Percentiles rank a stretch among this genome's conserved stretches.
These are phyloP conservation scores for Drosophila suboccidentalis DNA, from an alignment of 2,888 invertebrate genomes.

Conservation along the genomic window DNA sequence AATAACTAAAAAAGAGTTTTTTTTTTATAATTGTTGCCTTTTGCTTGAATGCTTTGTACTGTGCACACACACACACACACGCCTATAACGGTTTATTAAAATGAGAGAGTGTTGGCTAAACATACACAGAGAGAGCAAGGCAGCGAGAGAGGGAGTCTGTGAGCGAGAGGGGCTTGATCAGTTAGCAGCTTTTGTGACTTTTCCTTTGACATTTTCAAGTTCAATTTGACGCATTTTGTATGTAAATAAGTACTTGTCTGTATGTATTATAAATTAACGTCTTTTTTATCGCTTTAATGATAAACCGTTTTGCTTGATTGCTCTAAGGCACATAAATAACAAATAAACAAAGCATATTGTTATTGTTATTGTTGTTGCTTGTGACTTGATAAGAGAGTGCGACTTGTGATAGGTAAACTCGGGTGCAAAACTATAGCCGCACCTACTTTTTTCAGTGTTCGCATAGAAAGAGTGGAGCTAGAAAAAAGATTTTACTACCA, in stretches of 20 bases:
- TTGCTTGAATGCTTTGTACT: constrained; percentile 51
- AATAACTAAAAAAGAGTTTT: constrained; percentile 74
- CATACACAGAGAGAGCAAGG: constrained; percentile 12
- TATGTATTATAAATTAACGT: constrained; percentile 74
- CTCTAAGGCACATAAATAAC: constrained; percentile 76
- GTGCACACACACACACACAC: constrained; percentile 30
- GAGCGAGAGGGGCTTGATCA: constrained; percentile 5
- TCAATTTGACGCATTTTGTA: constrained; percentile 65
- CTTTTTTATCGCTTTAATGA: constrained; percentile 75
- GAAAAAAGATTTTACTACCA: too few relatives aligned
- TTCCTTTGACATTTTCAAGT: constrained; percentile 56
- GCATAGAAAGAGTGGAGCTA: too few relatives aligned
- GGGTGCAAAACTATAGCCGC: too few relatives aligned
- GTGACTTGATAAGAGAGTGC: constrained; percentile 39
- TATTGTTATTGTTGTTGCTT: constrained; percentile 34
- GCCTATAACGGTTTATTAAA: constrained; percentile 61
- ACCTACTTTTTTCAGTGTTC: too few relatives aligned
- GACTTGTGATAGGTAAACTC: constrained; percentile 28
- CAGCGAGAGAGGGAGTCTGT: constrained; percentile 10
- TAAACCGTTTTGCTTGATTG: constrained; percentile 81
- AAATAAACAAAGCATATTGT: constrained; percentile 69
- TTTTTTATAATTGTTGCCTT: constrained; percentile 74
- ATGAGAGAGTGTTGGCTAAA: not conserved
- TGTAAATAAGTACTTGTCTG: constrained; percentile 31
- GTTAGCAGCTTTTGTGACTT: constrained; percentile 23